These are phyloP conservation scores for Corynorhinus townsendii DNA, from an alignment of 2,113 vertebrate species.

Conservation along the genomic window DNA sequence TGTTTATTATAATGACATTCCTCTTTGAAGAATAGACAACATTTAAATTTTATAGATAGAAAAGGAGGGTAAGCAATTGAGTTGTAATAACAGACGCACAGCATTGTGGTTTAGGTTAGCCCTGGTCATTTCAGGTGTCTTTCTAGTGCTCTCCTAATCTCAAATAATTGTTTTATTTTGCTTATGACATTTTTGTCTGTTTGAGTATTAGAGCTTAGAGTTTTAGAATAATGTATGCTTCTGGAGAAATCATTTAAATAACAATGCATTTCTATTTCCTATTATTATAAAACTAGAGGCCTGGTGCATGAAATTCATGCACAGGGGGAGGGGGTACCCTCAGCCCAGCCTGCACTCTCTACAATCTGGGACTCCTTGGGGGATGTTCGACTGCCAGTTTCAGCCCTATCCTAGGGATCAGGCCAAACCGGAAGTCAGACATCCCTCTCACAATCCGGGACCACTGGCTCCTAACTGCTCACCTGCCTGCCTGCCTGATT, in stretches of 20 bases:
- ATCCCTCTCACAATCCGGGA: no score
- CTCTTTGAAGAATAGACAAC: slow-evolving; percentile 5
- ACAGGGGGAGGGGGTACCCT: no score
- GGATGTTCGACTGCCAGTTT: no score
- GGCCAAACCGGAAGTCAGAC: no score
- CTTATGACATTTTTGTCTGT: not conserved
- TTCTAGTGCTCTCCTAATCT: not conserved
- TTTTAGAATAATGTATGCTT: slow-evolving; percentile 26
- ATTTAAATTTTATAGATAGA: not conserved
- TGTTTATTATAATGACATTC: slow-evolving; percentile 19
- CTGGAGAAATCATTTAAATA: slow-evolving; percentile 46
- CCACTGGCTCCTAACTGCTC: no score
- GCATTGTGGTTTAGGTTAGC: not conserved
- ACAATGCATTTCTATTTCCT: slow-evolving; percentile 52
- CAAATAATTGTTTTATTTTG: slow-evolving; percentile 1
- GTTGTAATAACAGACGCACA: not conserved
- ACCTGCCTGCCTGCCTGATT: no score
- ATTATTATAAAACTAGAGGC: not conserved
- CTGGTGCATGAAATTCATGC: no score
- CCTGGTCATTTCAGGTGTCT: not conserved
- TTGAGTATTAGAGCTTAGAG: not conserved
- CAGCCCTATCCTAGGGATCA: no score
- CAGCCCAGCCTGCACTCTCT: no score
- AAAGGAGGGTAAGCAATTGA: not conserved
- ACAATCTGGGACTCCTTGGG: no score